Conservation (phyloP, 2,888 invertebrate species). For the Seira sanloemensis region DNA sequence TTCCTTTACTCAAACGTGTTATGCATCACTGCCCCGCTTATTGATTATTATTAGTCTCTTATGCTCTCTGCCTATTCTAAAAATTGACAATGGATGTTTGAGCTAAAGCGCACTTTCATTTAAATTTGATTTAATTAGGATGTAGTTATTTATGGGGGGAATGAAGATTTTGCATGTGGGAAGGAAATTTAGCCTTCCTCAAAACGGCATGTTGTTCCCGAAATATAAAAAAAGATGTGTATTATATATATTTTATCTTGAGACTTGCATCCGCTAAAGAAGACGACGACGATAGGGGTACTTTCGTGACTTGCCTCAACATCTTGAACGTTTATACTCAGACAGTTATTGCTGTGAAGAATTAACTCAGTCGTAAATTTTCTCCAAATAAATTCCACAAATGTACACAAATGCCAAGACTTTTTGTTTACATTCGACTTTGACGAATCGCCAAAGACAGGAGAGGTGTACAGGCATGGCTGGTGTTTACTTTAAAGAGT, state of each 20-base stretch:
- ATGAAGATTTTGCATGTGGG: background rate
- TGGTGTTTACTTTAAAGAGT: too few relatives aligned
- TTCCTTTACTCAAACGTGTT: background rate
- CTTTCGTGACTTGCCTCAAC: too few relatives aligned
- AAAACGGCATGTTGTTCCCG: too few relatives aligned
- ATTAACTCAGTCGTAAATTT: background rate
- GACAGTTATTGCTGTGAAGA: background rate
- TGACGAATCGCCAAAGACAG: too few relatives aligned
- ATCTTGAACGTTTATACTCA: too few relatives aligned
- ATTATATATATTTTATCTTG: conserved; percentile 11
- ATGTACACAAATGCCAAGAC: too few relatives aligned
- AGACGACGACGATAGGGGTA: background rate
- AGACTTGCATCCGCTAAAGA: background rate
- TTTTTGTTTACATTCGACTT: too few relatives aligned
- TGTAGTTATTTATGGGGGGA: background rate
- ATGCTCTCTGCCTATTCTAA: too few relatives aligned
- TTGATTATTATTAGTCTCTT: too few relatives aligned
- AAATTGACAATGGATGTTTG: background rate
- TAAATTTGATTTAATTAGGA: background rate
- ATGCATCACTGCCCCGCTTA: background rate
- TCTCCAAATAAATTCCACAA: background rate
- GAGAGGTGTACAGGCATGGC: too few relatives aligned
- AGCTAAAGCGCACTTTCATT: background rate
- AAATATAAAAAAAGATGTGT: too few relatives aligned
- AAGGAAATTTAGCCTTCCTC: background rate